Evolutionary conservation across 2,113 vertebrate species (phyloP), one percentile per base, ranked within the genome.

Genomic region (Tringa solitaria): DNA sequence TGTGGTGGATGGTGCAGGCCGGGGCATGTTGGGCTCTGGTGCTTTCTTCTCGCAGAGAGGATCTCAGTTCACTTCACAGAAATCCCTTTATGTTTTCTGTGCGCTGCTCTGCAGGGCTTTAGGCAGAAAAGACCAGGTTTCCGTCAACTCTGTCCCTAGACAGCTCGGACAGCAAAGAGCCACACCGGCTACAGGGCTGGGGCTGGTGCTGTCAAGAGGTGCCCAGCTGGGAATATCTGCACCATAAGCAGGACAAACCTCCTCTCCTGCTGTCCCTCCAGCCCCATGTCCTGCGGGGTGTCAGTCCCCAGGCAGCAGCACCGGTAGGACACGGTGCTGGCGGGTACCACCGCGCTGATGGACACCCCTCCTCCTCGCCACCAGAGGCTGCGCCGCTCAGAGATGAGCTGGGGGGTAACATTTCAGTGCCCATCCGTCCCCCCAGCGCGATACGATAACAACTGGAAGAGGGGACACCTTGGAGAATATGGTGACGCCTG

Each of bases 391-490:
- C 0, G 3, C 23, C 14, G 63, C 35, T 30, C 69, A 6, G 16
- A 4, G 89, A 57, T 12, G 23, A 43, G 28, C 45, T 21, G 39
- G 26, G 51, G 51, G 28, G 22, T 17, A 4, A 39, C 16, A 2
- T 12, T 9, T 9, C 77, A 5, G 7, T 1, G 28, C 3, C 8
- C 65, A 12, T 11, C 76, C 26, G 12, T 11, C 76, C 26, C 65
- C 4, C 28, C 68, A 23, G 33, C 0, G 0, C 0, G 3, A 39
- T 4, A 28, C 1, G 28, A 2, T 6, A 59, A 64, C 0, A 2
- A 15, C 43, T 64, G 72, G 50, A 59, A 64, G 50, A 0, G 6
- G 22, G 33, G 26, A 53, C 18, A 10, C 56, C 30, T 10, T 1
- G 56, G 53, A 39, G 70, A 39, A 46, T 24, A 7, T 0, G 30